Percentiles rank a stretch among this genome's conserved stretches.
phyloP scores from a whole-genome alignment of 1,140 invertebrate genomes.

The Bombus confusus region DNA sequence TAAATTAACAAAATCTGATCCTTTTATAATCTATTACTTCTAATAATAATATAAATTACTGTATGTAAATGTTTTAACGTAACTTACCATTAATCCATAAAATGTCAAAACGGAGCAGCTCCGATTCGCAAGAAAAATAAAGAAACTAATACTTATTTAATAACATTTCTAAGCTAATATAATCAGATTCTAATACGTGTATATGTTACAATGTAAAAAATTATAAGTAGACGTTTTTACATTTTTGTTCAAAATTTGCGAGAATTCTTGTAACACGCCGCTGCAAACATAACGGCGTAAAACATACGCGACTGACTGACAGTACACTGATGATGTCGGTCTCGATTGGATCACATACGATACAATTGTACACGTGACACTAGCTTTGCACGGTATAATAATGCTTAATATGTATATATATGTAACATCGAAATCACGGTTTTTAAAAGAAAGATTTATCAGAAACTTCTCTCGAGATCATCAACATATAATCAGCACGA shows the following conservation, averaged over 20 bases:
- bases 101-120: constrained; percentile 6
- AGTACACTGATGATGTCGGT: constrained; percentile 1
- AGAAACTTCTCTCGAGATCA: neutral
- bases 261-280: neutral
- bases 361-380: constrained; percentile 29
- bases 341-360: neutral
- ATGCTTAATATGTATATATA: neutral
- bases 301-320: constrained; percentile 4
- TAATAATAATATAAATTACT: neutral
- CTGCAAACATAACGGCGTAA: neutral
- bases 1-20: neutral
- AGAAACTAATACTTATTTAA: neutral
- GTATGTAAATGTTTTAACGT: neutral
- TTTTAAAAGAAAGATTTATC: neutral
- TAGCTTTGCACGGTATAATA: neutral
- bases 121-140: neutral
- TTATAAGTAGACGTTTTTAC: neutral
- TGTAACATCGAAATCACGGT: neutral
- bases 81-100: constrained; percentile 31
- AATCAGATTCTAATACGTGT: neutral
- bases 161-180: neutral
- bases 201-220: neutral
- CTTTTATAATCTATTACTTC: neutral
- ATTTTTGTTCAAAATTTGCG: neutral
- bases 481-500: neutral